phyloP scores from a whole-genome alignment of 1,140 invertebrate genomes.

The Magallana angulata region DNA sequence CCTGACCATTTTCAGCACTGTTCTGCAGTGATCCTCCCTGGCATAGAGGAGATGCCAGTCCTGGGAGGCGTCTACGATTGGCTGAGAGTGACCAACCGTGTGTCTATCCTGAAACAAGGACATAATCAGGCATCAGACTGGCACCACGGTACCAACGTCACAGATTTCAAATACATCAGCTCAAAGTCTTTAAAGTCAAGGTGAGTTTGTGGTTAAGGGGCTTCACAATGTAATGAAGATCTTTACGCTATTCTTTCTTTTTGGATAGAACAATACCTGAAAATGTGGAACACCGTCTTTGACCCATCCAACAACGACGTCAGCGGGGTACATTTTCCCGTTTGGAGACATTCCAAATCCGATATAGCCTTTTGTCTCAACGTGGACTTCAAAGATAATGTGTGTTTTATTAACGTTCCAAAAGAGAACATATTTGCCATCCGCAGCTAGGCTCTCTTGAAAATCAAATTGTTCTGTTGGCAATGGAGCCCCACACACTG shows the following conservation, averaged over 20 bases:
- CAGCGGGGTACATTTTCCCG: conserved; percentile 88
- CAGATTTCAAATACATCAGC: too few species aligned
- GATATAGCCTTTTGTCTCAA: conserved; percentile 83
- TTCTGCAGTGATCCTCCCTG: conserved; percentile 58
- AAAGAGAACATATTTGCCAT: conserved; percentile 38
- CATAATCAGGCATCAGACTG: neutral
- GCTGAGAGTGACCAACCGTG: conserved; percentile 53
- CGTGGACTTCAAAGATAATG: conserved; percentile 42
- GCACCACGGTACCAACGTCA: too few species aligned
- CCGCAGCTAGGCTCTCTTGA: neutral
- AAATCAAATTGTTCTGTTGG: conserved; percentile 45
- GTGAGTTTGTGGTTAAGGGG: too few species aligned
- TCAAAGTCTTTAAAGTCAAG: too few species aligned
- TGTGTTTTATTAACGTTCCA: conserved; percentile 46
- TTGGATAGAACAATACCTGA: conserved; percentile 35
- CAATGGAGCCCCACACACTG: neutral
- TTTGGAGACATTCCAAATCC: conserved; percentile 89
- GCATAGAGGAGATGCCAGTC: conserved; percentile 64
- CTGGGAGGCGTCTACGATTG: conserved; percentile 62
- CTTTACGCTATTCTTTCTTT: neutral
- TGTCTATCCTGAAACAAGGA: conserved; percentile 55
- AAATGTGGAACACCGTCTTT: conserved; percentile 83
- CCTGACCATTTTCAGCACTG: conserved; percentile 63
- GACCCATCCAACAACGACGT: conserved; percentile 91
- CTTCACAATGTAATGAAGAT: too few species aligned